Conservation (phyloP, 2,797 vertebrate genomes). For the Crocodylus rhombifer region DNA sequence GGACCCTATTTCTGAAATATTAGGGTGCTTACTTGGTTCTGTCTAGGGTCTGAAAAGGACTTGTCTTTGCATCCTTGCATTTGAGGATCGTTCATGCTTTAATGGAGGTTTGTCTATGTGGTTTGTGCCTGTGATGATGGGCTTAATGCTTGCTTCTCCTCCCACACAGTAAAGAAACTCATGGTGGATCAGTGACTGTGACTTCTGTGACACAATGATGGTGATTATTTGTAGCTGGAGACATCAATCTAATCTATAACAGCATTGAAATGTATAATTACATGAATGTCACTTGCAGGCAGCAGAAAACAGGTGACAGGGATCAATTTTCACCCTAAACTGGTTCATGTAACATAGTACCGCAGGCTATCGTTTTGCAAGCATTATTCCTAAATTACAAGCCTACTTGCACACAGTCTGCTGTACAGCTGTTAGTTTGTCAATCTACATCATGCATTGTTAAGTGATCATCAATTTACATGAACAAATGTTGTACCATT, state of each 20-base stretch:
- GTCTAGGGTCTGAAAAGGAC: neutral
- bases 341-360: fast-evolving
- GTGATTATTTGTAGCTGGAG: fast-evolving
- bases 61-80: neutral
- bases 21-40: too few relatives aligned
- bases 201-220: too few relatives aligned
- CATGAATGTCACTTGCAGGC: fast-evolving
- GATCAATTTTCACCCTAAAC: neutral
- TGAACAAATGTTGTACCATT: fast-evolving
- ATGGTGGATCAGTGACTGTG: neutral
- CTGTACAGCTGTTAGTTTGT: neutral
- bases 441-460: fast-evolving
- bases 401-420: neutral
- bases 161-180: fast-evolving
- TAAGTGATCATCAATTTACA: neutral
- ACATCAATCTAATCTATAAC: neutral
- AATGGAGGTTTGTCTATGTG: neutral
- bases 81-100: neutral
- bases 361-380: neutral
- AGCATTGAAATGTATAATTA: neutral
- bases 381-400: neutral
- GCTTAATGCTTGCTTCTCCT: neutral
- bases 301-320: fast-evolving
- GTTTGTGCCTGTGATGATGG: neutral
- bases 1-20: neutral